Evolutionary conservation across 2,888 invertebrate species (phyloP), one percentile per base, ranked within the genome.

Genomic region (Neoascia interrupta): DNA sequence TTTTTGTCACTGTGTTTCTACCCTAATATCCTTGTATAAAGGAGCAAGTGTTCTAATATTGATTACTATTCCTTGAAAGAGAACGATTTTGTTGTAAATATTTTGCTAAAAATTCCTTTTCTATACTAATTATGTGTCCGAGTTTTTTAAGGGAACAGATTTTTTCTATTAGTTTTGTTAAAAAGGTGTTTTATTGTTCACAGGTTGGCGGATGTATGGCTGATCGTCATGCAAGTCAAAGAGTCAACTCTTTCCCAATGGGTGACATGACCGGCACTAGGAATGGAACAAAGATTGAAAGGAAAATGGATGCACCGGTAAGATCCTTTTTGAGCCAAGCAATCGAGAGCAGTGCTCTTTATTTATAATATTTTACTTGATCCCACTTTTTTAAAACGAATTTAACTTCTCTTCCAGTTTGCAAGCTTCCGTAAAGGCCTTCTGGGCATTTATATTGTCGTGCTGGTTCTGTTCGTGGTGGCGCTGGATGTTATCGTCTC

Each of bases 191-290:
- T 84, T 87, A 86, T 82, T 88, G 88, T 85, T 88, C 90, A 73
- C 91, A 96, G 95, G 90, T 95, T 84, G 91, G 93, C 61, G 93
- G 94, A 73, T 95, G 95, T 86, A 91, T 93, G 16, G 93, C 95
- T 10, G 96, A 96, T 84, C 91, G 92, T 53, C 92, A 93, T 69
- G 92, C 92, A 83, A 91, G 91, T 79, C 93, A 93, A 56, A 91
- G 94, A 72, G 92, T 95, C 23, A 94, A 94, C 84, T 91, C 95
- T 4, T 95, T 96, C 90, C 95, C 95, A 21, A 94, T 96, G 95
- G 95, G 95, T 85, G 95, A 96, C 85, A 91, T 93, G 85, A 91
- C 92, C 10, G 91, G 91, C 41, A 89, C 90, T 81, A 87, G 92
- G 1, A 92, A 92, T 70, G 91, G 92, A 82, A 92, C 93, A 82